phyloP scores from a whole-genome alignment of 1,140 invertebrate species.

The Papilio xuthus region DNA sequence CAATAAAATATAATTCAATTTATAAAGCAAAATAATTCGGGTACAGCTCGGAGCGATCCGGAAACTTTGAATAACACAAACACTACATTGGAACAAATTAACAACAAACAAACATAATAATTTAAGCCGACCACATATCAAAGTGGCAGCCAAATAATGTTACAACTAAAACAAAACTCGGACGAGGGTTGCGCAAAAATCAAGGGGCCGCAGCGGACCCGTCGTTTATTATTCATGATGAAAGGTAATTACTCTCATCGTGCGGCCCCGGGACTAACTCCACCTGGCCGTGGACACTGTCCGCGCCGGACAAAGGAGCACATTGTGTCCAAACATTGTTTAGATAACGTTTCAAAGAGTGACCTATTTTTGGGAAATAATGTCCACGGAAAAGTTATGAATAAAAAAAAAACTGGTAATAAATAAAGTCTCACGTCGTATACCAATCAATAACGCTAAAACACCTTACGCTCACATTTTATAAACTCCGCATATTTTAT shows the following conservation, averaged over 20 bases:
- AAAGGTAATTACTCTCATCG: constrained; percentile 23
- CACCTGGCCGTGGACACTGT: not conserved
- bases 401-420: not conserved
- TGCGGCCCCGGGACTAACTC: constrained; percentile 19
- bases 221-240: constrained; percentile 23
- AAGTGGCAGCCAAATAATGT: constrained; percentile 10
- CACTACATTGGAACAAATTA: constrained; percentile 25
- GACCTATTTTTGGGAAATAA: not conserved
- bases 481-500: constrained; percentile 45
- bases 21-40: not conserved
- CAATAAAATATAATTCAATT: not conserved
- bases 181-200: constrained; percentile 18
- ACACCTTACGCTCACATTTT: constrained; percentile 42
- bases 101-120: constrained; percentile 26
- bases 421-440: not conserved
- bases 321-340: constrained; percentile 14
- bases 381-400: not conserved
- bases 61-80: constrained; percentile 24
- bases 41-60: constrained; percentile 25
- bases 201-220: constrained; percentile 13
- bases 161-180: constrained; percentile 22
- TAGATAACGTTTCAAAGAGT: constrained; percentile 13
- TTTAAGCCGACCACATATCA: constrained; percentile 12
- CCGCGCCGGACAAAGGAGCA: not conserved
- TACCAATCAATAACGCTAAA: not conserved